Evolutionary conservation across 2,797 vertebrate species (phyloP).

Genomic region (Tinamus major): DNA sequence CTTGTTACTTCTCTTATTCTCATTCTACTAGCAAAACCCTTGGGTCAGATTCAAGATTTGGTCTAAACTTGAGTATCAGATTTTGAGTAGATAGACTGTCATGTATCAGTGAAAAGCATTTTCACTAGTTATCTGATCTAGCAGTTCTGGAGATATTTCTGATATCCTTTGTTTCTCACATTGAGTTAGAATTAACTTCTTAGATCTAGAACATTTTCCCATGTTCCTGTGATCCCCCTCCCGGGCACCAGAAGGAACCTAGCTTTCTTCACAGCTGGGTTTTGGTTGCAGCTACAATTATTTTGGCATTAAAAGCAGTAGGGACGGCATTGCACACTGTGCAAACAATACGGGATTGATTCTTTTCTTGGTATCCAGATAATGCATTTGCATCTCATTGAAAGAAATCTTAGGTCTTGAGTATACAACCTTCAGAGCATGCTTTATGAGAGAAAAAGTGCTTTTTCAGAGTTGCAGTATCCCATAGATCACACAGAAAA

Average conservation of each 20-base stretch:
- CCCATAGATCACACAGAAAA: not conserved
- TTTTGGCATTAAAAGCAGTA: constrained; percentile 32
- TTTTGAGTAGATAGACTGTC: not conserved
- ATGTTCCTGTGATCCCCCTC: not conserved
- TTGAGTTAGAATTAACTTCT: constrained; percentile 13
- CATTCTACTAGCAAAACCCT: not conserved
- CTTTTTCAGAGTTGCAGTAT: not conserved
- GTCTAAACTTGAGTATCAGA: not conserved
- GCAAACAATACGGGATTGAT: constrained; percentile 22
- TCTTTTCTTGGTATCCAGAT: not conserved
- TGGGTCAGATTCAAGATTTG: not conserved
- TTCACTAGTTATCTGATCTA: not conserved
- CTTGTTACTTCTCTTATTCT: not conserved
- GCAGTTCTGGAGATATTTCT: not conserved
- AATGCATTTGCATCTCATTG: not conserved
- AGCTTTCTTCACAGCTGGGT: not conserved
- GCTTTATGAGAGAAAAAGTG: not conserved
- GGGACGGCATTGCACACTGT: constrained; percentile 6
- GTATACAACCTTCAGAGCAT: not conserved
- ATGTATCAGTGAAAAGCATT: not conserved
- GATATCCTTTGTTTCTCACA: not conserved
- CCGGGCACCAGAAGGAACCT: not conserved
- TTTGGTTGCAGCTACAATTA: constrained; percentile 4
- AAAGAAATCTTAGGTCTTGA: not conserved
- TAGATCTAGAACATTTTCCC: not conserved